phyloP scores from a whole-genome alignment of 2,113 vertebrate genomes.

The Opisthocomus hoazin region DNA sequence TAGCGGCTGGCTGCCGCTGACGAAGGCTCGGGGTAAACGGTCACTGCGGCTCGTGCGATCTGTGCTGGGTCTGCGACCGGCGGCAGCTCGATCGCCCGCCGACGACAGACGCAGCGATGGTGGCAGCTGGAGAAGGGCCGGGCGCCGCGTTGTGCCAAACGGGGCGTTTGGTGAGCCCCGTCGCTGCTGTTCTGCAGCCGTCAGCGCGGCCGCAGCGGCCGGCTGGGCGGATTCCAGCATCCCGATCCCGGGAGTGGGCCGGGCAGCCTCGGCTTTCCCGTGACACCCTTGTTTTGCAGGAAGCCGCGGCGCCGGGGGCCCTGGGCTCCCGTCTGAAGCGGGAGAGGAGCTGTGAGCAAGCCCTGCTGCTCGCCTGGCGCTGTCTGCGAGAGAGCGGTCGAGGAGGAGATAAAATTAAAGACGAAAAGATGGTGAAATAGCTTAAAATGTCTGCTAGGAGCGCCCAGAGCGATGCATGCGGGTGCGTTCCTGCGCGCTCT shows the following conservation, averaged over 20 bases:
- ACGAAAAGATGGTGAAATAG: neutral
- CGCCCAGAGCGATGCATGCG: neutral
- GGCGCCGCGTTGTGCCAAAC: fast-evolving
- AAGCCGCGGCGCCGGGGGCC: neutral
- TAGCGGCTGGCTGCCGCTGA: neutral
- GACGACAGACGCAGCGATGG: neutral
- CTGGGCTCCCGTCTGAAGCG: neutral
- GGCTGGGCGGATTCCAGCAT: fast-evolving
- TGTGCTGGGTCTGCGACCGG: fast-evolving
- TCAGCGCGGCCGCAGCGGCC: fast-evolving
- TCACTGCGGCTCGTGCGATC: fast-evolving
- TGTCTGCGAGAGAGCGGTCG: neutral
- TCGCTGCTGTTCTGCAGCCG: neutral
- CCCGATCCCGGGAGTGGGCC: neutral
- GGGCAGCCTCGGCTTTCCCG: neutral
- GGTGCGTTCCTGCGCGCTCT: neutral
- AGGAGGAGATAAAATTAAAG: neutral
- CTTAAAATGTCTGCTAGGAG: neutral
- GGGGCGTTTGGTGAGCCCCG: neutral
- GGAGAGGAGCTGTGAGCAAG: neutral
- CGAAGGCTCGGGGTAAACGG: fast-evolving
- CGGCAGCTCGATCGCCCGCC: fast-evolving
- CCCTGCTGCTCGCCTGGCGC: fast-evolving
- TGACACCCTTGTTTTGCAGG: neutral
- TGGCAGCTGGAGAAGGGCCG: neutral